Percentiles rank a stretch among this genome's conserved stretches.
Evolutionary conservation across 2,888 invertebrate genomes (phyloP).

Genomic region (Clivina fossor): DNA sequence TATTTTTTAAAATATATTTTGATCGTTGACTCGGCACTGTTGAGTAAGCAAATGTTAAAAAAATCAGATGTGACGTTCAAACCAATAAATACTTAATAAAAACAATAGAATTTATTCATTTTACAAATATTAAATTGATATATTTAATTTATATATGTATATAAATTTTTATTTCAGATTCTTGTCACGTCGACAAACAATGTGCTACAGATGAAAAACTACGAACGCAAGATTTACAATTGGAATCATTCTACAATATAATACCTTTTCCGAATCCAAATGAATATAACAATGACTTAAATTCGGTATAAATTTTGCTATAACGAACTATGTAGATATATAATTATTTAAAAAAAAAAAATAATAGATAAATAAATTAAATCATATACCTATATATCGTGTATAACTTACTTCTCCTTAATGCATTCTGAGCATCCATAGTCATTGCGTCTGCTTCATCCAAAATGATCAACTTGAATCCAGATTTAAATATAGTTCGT

Average conservation of each 20-base stretch:
- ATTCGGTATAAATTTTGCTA: slow-evolving; percentile 23
- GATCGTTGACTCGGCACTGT: too few species aligned
- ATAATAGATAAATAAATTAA: too few species aligned
- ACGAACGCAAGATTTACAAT: slow-evolving; percentile 34
- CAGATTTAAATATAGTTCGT: slow-evolving; percentile 88
- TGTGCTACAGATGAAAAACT: slow-evolving; percentile 48
- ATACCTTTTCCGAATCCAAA: slow-evolving; percentile 39
- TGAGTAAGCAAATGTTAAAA: too few species aligned
- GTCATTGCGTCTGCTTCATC: slow-evolving; percentile 99
- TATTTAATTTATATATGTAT: too few species aligned
- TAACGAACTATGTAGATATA: too few species aligned
- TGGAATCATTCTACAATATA: slow-evolving; percentile 43
- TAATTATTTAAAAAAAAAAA: too few species aligned
- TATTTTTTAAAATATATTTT: too few species aligned
- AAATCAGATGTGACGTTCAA: too few species aligned
- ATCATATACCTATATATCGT: too few species aligned
- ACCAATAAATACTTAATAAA: too few species aligned
- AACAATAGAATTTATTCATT: too few species aligned
- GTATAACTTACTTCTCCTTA: slow-evolving; percentile 76
- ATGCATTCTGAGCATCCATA: slow-evolving; percentile 98
- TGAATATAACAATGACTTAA: slow-evolving; percentile 19
- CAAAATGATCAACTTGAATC: slow-evolving; percentile 92
- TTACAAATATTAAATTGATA: too few species aligned
- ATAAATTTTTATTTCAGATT: slow-evolving; percentile 53
- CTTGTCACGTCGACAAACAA: slow-evolving; percentile 51